Conservation (phyloP, 1,140 invertebrate genomes). For the Tetramorium alpestre region DNA sequence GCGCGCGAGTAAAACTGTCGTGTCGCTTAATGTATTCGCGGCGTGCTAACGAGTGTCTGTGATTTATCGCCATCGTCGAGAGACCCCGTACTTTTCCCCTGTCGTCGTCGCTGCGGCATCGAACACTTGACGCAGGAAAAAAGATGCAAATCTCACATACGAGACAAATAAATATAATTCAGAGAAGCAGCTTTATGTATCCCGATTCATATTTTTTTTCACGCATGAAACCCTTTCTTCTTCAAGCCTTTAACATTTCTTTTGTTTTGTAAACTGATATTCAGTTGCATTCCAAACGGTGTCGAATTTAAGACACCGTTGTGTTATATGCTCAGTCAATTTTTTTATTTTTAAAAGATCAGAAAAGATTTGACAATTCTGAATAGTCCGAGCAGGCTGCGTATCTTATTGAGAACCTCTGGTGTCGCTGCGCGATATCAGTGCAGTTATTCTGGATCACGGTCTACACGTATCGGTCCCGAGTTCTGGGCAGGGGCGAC, state of each 20-base stretch:
- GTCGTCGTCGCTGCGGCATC: neutral
- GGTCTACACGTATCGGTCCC: constrained; percentile 60
- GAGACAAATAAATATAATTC: constrained; percentile 8
- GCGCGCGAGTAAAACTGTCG: constrained; percentile 42
- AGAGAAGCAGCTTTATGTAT: neutral
- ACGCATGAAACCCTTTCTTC: neutral
- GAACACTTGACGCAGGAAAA: neutral
- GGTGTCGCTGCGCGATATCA: constrained; percentile 71
- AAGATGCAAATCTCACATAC: neutral
- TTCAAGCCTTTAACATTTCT: neutral
- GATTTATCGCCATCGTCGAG: constrained; percentile 29
- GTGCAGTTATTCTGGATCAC: constrained; percentile 79
- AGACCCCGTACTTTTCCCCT: neutral
- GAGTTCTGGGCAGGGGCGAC: constrained; percentile 73
- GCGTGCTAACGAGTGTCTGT: constrained; percentile 48
- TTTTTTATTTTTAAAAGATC: neutral
- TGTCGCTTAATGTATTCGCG: constrained; percentile 54
- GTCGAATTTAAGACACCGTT: neutral
- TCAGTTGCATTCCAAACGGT: neutral
- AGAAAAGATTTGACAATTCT: neutral
- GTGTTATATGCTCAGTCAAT: neutral
- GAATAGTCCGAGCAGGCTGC: too few species aligned
- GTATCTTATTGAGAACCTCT: constrained; percentile 76
- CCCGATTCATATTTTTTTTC: neutral
- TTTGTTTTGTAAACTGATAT: neutral